These are phyloP conservation scores for Eustalomyia histrio DNA, from an alignment of 2,888 invertebrate species.

Conservation along the genomic window DNA sequence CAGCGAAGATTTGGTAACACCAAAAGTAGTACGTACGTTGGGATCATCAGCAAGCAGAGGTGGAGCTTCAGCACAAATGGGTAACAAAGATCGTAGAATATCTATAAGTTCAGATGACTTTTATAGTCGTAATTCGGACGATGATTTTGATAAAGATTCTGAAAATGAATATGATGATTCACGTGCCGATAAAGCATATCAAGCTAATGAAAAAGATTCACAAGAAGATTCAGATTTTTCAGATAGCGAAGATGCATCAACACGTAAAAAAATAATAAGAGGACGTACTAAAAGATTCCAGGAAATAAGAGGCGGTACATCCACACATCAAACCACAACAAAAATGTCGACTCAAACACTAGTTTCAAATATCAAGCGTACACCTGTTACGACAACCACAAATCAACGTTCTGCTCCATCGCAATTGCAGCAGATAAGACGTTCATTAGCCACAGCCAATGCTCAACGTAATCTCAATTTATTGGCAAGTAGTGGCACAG, in stretches of 20 bases:
- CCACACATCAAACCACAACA: conserved; percentile 28
- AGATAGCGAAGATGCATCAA: conserved; percentile 45
- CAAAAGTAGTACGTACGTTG: conserved; percentile 69
- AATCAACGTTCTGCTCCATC: conserved; percentile 61
- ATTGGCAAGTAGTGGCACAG: conserved; percentile 30
- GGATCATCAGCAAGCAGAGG: conserved; percentile 54
- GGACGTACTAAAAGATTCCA: conserved; percentile 48
- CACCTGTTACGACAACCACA: conserved; percentile 7
- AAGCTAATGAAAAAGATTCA: conserved; percentile 69
- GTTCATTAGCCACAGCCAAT: conserved; percentile 67
- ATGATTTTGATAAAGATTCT: conserved; percentile 65
- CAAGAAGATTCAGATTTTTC: conserved; percentile 69
- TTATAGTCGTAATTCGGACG: conserved; percentile 68
- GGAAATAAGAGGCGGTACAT: background rate
- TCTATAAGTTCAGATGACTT: conserved; percentile 69
- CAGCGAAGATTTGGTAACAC: conserved; percentile 77
- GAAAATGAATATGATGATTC: conserved; percentile 68
- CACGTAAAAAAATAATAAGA: conserved; percentile 12
- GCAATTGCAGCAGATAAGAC: conserved; percentile 71
- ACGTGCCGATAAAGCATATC: conserved; percentile 69
- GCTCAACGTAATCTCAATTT: conserved; percentile 57
- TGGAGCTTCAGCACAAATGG: conserved; percentile 41
- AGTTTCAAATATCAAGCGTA: conserved; percentile 32
- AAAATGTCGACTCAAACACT: conserved; percentile 30
- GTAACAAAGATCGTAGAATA: conserved; percentile 48